Evolutionary conservation across 2,888 invertebrate genomes (phyloP), one percentile per base, ranked within the genome.

Genomic region (Sepioteuthis lessoniana): DNA sequence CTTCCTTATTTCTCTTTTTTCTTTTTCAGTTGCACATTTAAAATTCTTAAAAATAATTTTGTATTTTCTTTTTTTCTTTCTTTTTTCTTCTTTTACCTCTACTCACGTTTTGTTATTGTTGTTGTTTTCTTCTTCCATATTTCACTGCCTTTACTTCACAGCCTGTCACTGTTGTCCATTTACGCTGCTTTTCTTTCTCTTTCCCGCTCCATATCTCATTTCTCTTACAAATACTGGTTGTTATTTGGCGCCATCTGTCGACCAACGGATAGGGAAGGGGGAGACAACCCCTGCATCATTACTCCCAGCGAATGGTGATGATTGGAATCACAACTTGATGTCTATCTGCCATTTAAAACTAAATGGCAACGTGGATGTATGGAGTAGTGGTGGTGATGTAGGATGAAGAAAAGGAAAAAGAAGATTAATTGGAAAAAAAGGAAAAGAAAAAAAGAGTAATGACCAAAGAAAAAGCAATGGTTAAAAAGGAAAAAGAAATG

Each of bases 221-320:
- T n/a, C 76, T 76, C 76, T 76, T 76, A 76, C n/a, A 76, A 76
- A 76, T 76, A 76, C 76, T 76, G 76, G 76, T 76, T 76, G 76
- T 76, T 76, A 76, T 76, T 76, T 76, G n/a, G 76, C 35, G 76
- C 76, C 76, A 76, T 76, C 76, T 76, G 76, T 76, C 76, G 76
- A 76, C 76, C 35, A 76, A 13, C 76, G 76, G n/a, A 16, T 1
- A 35, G 1, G 76, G 76, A n/a, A 76, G 5, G 76, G n/a, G 76
- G n/a, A 76, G 76, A 76, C 76, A 76, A 76, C 76, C n/a, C n/a
- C 76, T n/a, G 76, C 76, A 76, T 76, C 76, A 76, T 76, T 76
- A 76, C 76, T 76, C 76, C 4, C 76, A 35, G n/a, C n/a, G 76
- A 76, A 76, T 76, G 76, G 76, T n/a, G 76, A 76, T 76, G 76